Conservation (phyloP, 2,113 vertebrate genomes). For the Theristicus caerulescens region DNA sequence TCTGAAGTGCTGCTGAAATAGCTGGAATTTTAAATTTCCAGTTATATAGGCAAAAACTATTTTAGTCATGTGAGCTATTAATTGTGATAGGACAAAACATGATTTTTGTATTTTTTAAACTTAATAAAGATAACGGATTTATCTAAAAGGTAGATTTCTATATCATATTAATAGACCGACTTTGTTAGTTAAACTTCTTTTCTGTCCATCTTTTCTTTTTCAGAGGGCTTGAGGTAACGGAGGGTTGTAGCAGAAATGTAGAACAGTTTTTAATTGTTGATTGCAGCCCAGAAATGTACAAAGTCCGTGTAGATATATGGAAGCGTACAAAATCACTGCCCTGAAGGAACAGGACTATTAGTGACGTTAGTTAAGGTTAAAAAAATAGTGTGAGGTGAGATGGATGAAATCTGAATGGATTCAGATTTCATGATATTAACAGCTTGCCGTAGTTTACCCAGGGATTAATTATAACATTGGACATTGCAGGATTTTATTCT, state of each 20-base stretch:
- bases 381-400: not conserved
- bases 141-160: not conserved
- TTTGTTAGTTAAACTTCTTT: not conserved
- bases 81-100: not conserved
- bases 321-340: not conserved
- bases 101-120: not conserved
- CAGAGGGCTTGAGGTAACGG: not conserved
- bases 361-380: not conserved
- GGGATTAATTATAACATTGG: not conserved
- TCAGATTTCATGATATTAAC: not conserved
- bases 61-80: not conserved
- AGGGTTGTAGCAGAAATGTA: not conserved
- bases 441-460: not conserved
- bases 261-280: not conserved
- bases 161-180: not conserved
- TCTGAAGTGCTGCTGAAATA: not conserved
- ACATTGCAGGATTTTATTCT: not conserved
- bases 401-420: not conserved
- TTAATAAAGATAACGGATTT: not conserved
- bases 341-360: not conserved
- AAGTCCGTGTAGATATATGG: not conserved
- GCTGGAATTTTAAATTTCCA: not conserved
- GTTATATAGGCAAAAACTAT: not conserved
- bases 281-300: not conserved
- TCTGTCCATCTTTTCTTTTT: not conserved